Evolutionary conservation across 1,140 invertebrate species (phyloP), one percentile per base, ranked within the genome.

Genomic region (Fopius arisanus): DNA sequence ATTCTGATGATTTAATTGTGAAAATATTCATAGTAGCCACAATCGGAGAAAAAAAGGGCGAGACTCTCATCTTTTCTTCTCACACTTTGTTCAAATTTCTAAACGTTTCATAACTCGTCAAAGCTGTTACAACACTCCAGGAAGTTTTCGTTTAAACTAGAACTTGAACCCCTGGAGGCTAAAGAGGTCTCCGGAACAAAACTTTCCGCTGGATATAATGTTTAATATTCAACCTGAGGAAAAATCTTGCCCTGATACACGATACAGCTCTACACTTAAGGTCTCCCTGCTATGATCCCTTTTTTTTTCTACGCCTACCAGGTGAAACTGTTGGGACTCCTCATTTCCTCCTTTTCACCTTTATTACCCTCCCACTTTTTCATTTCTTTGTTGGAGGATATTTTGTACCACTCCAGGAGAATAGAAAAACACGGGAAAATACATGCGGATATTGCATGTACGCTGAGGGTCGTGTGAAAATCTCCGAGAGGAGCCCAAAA

Each of bases 151-250:
- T 41, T 40, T 66, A 75, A 68, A 70, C 54, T 54, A 71, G 66
- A 76, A 73, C 71, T 76, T 73, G 37, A 73, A 76, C 73, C 72
- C 71, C 67, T 48, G 16, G 62, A 43, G 71, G 75, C 21, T 26
- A 40, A 70, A 68, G 63, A 51, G 63, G 41, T 62, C 48, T 26
- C 40, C 66, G 4, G 48, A 51, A 63, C 31, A 70, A 77, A 77
- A 74, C 48, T 74, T 77, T 74, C 40, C 26, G 62, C 29, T 12
- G 28, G 37, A 51, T 67, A 23, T 33, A 70, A 65, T 40, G 54
- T 77, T 77, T 77, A 77, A 70, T 75, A 77, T 77, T 77, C 76
- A 75, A 74, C 71, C 48, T 66, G 21, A 66, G 73, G 28, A 72
- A 77, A 72, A 77, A 75, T 72, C 66, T 62, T 72, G 72, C 9